These are phyloP conservation scores for Lordiphosa stackelbergi DNA, from an alignment of 1,140 invertebrate species.

Conservation along the genomic window DNA sequence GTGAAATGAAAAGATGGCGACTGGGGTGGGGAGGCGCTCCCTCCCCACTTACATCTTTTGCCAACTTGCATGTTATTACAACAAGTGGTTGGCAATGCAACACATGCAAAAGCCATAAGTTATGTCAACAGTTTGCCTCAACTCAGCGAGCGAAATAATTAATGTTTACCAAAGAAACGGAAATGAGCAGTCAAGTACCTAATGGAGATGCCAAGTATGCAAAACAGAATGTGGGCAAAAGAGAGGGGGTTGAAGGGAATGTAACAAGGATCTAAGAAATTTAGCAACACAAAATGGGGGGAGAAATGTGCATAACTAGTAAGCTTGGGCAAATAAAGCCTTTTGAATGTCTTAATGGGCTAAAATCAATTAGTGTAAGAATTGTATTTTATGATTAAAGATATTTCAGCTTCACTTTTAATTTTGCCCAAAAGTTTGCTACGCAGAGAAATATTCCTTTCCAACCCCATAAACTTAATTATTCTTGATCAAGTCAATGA, in stretches of 20 bases:
- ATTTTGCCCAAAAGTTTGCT: too few relatives aligned
- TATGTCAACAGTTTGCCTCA: slow-evolving; percentile 56
- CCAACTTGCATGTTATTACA: slow-evolving; percentile 40
- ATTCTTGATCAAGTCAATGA: too few relatives aligned
- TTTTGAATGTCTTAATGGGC: neutral
- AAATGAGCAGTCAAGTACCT: slow-evolving; percentile 39
- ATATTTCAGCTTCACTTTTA: too few relatives aligned
- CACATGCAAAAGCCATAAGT: slow-evolving; percentile 50
- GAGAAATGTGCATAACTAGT: slow-evolving; percentile 6
- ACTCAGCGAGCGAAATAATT: slow-evolving; percentile 55
- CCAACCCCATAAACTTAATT: too few relatives aligned
- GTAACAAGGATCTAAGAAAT: slow-evolving; percentile 7
- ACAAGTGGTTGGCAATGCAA: slow-evolving; percentile 38
- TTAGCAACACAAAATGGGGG: too few relatives aligned
- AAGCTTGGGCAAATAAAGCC: slow-evolving; percentile 1
- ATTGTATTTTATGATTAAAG: too few relatives aligned
- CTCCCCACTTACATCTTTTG: slow-evolving; percentile 6
- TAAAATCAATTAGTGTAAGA: too few relatives aligned
- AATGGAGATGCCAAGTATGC: slow-evolving; percentile 39
- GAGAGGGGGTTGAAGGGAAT: neutral
- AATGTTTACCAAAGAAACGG: slow-evolving; percentile 38
- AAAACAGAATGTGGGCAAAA: neutral
- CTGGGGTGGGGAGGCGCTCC: too few relatives aligned
- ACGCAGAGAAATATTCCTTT: too few relatives aligned
- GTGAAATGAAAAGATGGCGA: slow-evolving; percentile 14